phyloP scores from a whole-genome alignment of 1,140 invertebrate genomes.

The Megalonaias nervosa region DNA sequence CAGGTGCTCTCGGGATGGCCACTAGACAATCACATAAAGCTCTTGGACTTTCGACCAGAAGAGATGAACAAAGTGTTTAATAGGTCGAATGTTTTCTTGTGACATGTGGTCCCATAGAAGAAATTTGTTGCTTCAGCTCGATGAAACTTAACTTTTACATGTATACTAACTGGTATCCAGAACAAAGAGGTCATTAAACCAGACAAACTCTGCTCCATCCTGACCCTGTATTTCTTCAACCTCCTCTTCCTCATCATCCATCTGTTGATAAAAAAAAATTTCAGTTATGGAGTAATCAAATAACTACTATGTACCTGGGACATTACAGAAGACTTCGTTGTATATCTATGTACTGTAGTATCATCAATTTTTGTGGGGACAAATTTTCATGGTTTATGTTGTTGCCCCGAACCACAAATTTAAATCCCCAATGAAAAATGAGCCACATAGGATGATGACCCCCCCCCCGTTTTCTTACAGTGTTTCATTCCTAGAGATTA shows the following conservation, averaged over 20 bases:
- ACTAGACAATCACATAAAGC: not conserved
- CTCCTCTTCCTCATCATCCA: conserved; percentile 54
- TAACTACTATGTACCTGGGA: not conserved
- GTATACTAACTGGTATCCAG: conserved; percentile 63
- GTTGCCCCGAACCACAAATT: too few relatives aligned
- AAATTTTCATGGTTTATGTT: too few relatives aligned
- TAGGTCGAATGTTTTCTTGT: not conserved
- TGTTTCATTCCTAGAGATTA: too few relatives aligned
- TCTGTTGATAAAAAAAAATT: conserved; percentile 14
- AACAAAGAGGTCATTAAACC: conserved; percentile 68
- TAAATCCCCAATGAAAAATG: too few relatives aligned
- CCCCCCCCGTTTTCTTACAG: too few relatives aligned
- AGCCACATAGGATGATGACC: too few relatives aligned
- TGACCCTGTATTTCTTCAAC: conserved; percentile 50
- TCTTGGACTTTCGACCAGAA: not conserved
- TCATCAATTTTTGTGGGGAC: too few relatives aligned
- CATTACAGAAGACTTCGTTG: not conserved
- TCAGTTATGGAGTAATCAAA: not conserved
- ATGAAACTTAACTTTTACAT: not conserved
- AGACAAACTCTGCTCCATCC: conserved; percentile 67
- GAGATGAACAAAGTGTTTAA: not conserved
- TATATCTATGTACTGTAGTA: too few relatives aligned
- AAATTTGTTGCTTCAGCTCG: not conserved
- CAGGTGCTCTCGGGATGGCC: not conserved
- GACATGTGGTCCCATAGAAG: not conserved